phyloP scores from a whole-genome alignment of 2,113 vertebrate species.

The Petroica traversi region DNA sequence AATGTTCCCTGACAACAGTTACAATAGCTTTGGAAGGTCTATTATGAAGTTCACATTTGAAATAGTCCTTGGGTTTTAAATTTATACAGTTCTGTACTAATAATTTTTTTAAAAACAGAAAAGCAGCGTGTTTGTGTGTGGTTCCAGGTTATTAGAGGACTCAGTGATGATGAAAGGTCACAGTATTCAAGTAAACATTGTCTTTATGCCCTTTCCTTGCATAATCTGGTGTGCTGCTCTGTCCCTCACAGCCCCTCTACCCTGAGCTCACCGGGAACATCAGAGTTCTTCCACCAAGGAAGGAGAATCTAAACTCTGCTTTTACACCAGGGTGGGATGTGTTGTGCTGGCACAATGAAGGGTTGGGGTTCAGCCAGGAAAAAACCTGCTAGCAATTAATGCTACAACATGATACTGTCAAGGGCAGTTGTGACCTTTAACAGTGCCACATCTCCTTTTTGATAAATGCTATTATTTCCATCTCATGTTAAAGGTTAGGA shows the following conservation, averaged over 20 bases:
- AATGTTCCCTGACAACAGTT: slow-evolving; percentile 31
- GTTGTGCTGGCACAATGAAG: neutral
- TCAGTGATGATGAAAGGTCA: neutral
- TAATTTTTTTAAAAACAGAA: neutral
- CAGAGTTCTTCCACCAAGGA: neutral
- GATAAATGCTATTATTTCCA: neutral
- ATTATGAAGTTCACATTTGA: neutral
- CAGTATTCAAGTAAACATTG: neutral
- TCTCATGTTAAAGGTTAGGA: neutral
- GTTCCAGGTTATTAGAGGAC: neutral
- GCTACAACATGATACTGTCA: neutral
- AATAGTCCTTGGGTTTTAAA: slow-evolving; percentile 18
- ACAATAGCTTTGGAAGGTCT: slow-evolving; percentile 24
- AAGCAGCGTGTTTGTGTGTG: neutral
- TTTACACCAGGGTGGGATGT: neutral
- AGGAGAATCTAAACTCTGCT: neutral
- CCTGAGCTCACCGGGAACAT: neutral
- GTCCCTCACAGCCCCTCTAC: neutral
- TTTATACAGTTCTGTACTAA: neutral
- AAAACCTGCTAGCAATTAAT: neutral
- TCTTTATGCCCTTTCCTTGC: neutral
- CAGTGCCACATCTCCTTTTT: neutral
- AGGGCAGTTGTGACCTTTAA: neutral
- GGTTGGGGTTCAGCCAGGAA: neutral
- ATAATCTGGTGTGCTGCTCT: neutral